These are phyloP conservation scores for Gymnothorax reevesii DNA, from an alignment of 2,797 vertebrate genomes.

Conservation along the genomic window DNA sequence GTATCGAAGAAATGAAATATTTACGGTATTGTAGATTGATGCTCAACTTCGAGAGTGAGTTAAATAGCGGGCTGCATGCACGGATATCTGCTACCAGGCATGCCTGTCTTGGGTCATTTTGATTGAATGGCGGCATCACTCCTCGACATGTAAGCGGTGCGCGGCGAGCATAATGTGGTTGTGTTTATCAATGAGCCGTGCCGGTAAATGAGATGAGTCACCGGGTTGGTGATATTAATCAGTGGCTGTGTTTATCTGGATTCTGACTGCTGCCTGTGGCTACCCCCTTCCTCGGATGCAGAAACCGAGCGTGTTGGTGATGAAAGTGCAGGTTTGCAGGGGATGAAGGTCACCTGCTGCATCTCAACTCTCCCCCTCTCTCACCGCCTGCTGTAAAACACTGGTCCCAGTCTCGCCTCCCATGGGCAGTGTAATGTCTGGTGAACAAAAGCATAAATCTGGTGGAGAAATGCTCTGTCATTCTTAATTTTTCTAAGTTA, in stretches of 20 bases:
- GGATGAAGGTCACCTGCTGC: background rate
- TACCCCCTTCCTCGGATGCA: background rate
- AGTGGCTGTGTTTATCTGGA: background rate
- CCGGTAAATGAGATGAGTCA: conserved; percentile 18
- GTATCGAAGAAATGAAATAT: background rate
- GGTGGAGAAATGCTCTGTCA: no score
- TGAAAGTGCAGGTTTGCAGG: background rate
- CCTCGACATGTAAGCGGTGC: background rate
- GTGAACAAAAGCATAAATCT: no score
- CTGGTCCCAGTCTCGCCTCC: no score
- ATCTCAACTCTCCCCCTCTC: background rate
- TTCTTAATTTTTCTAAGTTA: no score
- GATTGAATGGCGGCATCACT: background rate
- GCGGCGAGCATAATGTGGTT: conserved; percentile 13
- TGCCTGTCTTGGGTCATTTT: background rate
- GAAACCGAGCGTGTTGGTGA: no score
- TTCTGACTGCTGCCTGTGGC: conserved; percentile 6
- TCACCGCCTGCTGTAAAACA: no score
- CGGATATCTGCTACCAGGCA: background rate
- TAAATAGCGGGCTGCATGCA: background rate
- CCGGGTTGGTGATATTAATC: conserved; percentile 13
- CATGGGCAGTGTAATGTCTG: no score
- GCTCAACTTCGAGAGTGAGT: background rate
- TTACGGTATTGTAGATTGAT: background rate
- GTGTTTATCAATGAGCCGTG: conserved; percentile 13